Evolutionary conservation across 2,888 invertebrate genomes (phyloP), one percentile per base, ranked within the genome.

Genomic region (Microctonus hyperodae): DNA sequence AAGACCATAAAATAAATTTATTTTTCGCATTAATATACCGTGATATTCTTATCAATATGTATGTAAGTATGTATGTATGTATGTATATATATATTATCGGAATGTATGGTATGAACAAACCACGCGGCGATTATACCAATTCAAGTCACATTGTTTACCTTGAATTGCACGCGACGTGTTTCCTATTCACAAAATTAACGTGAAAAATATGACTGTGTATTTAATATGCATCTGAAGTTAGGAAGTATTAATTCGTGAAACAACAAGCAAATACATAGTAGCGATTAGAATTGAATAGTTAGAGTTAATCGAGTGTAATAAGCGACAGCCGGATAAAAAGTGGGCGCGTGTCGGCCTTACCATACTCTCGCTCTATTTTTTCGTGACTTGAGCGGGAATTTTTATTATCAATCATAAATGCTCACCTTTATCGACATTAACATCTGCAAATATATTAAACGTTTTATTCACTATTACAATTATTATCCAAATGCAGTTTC

Each of bases 331-430:
- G 61, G 68, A 68, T 60, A 48, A 65, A 40, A 44, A 60, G 59
- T 68, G 69, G 68, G 68, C 70, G 70, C 70, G 69, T 70, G 69
- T 69, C 67, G 33, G 58, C 37, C 51, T 53, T 51, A 25, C 16
- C 31, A 55, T 25, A 55, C 55, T 44, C 40, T 50, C 57, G 22
- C 57, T 48, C 53, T 59, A 53, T 23, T 35, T 57, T 40, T 16
- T 60, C 56, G 51, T 62, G 22, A 50, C 50, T 50, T 68, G 62
- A 69, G 70, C 70, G 67, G 64, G 63, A 67, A 68, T 63, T 48
- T 58, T 55, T 16, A 22, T 51, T 40, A 23, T 60, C 20, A 23
- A 31, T 44, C 33, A 23, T 22, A 50, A 51, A 53, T 58, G 63
- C 62, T 62, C 62, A 67, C 67, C 62, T 4, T 33, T 53, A 67